A percentile compares a stretch with the other conserved stretches of the same genome.
phyloP scores from a whole-genome alignment of 2,888 invertebrate genomes.

The Dendrolimus pini region DNA sequence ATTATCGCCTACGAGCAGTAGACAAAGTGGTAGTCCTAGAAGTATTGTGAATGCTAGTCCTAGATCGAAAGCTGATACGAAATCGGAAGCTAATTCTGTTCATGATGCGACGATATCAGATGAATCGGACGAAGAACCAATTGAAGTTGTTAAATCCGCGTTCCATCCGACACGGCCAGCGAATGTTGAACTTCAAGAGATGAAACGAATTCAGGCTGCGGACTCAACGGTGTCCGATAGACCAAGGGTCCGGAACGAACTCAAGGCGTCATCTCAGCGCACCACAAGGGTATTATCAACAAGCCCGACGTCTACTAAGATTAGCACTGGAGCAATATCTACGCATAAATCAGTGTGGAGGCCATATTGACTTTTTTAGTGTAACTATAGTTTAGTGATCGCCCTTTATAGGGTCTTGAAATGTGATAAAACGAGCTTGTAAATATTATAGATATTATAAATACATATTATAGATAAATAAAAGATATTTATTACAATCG shows the following conservation, averaged over 20 bases:
- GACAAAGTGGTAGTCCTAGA: conserved; percentile 73
- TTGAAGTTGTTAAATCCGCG: conserved; percentile 86
- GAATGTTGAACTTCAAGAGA: conserved; percentile 73
- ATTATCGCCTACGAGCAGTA: conserved; percentile 74
- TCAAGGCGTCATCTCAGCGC: conserved; percentile 78
- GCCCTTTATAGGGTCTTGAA: conserved; percentile 41
- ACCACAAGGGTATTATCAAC: conserved; percentile 58
- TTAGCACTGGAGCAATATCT: conserved; percentile 70
- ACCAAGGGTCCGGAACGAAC: conserved; percentile 63
- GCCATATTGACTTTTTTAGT: conserved; percentile 77
- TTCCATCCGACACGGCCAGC: conserved; percentile 82
- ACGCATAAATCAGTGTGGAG: conserved; percentile 84
- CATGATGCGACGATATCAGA: conserved; percentile 78
- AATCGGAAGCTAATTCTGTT: conserved; percentile 79
- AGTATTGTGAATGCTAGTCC: conserved; percentile 58
- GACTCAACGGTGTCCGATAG: conserved; percentile 77
- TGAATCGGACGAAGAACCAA: conserved; percentile 82
- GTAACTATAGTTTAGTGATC: conserved; percentile 36
- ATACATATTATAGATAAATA: conserved; percentile 46
- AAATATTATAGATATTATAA: conserved; percentile 60
- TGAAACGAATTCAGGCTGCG: conserved; percentile 74
- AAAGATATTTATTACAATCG: conserved; percentile 47
- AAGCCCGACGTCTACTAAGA: conserved; percentile 77
- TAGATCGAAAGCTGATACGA: conserved; percentile 72
- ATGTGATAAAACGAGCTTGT: conserved; percentile 76